Percentiles rank a stretch among this genome's conserved stretches.
These are phyloP conservation scores for Cichladusa arquata DNA, from an alignment of 2,113 vertebrate genomes.

Conservation along the genomic window DNA sequence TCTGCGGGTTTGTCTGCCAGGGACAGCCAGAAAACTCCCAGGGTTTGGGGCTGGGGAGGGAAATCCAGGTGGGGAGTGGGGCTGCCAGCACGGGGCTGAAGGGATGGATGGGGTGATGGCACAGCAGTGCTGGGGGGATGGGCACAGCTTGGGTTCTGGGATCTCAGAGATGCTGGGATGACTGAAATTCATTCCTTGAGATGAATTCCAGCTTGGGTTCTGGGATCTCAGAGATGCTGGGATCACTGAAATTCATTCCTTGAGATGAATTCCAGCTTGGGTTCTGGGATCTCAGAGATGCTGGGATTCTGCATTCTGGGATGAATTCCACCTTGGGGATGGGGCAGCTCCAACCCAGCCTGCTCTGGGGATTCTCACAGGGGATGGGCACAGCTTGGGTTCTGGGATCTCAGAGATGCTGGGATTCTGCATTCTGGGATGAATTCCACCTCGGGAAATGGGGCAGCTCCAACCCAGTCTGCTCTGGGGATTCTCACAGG, in stretches of 20 bases:
- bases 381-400: too few relatives aligned
- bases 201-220: too few relatives aligned
- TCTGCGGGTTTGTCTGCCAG: not conserved
- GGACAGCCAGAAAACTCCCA: rapidly evolving
- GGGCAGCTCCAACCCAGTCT: not conserved
- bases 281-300: rapidly evolving
- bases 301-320: not conserved
- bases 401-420: rapidly evolving
- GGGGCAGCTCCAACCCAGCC: not conserved
- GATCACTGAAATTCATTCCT: too few relatives aligned
- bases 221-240: too few relatives aligned
- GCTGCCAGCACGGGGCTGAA: not conserved
- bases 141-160: too few relatives aligned
- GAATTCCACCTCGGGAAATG: not conserved
- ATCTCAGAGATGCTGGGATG: too few relatives aligned
- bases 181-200: too few relatives aligned
- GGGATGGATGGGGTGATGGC: not conserved
- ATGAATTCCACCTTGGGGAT: not conserved
- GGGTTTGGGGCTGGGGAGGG: not conserved
- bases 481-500: too few relatives aligned
- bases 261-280: too few relatives aligned
- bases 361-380: too few relatives aligned
- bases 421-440: not conserved
- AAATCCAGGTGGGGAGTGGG: not conserved
- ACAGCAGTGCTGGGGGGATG: rapidly evolving